Percentiles rank a stretch among this genome's conserved stretches.
Conservation (phyloP, 2,113 vertebrate species). For the Meleagris gallopavo region DNA sequence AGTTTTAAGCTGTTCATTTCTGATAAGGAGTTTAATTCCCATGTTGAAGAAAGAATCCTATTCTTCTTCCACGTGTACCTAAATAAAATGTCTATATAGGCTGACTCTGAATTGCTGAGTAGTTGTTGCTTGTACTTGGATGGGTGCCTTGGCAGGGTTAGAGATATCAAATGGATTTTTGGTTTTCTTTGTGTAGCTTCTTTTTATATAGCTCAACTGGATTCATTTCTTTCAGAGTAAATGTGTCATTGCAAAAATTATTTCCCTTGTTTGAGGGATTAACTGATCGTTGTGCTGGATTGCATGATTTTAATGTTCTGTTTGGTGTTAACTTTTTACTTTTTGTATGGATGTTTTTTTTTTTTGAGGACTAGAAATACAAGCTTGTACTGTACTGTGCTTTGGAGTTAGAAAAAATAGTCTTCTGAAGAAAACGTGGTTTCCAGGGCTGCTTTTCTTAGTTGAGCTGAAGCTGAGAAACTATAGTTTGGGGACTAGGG, state of each 20-base stretch:
- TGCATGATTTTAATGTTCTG: constrained; percentile 28
- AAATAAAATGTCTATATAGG: constrained; percentile 19
- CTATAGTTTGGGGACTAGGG: not conserved
- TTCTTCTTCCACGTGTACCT: not conserved
- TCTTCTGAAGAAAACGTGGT: constrained; percentile 52
- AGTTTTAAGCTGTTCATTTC: not conserved
- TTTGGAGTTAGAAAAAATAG: constrained; percentile 50
- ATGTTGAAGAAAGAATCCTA: not conserved
- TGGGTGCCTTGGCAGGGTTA: constrained; percentile 60
- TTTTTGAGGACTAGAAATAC: constrained; percentile 11
- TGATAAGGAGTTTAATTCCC: not conserved
- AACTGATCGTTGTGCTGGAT: constrained; percentile 32
- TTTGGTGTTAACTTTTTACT: constrained; percentile 16
- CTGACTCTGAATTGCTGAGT: not conserved
- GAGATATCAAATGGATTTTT: constrained; percentile 65
- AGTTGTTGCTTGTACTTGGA: constrained; percentile 54
- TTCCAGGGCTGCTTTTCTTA: constrained; percentile 38
- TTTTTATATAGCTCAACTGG: constrained; percentile 66
- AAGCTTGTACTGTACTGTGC: constrained; percentile 48
- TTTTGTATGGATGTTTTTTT: constrained; percentile 65
- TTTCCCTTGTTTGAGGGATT: constrained; percentile 51
- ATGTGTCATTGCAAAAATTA: constrained; percentile 60
- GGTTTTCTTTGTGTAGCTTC: constrained; percentile 65
- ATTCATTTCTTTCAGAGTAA: constrained; percentile 59
- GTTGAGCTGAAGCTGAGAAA: constrained; percentile 17